A percentile compares a stretch with the other conserved stretches of the same genome.
Evolutionary conservation across 1,140 invertebrate species (phyloP).

Genomic region (Drosophila rufa): DNA sequence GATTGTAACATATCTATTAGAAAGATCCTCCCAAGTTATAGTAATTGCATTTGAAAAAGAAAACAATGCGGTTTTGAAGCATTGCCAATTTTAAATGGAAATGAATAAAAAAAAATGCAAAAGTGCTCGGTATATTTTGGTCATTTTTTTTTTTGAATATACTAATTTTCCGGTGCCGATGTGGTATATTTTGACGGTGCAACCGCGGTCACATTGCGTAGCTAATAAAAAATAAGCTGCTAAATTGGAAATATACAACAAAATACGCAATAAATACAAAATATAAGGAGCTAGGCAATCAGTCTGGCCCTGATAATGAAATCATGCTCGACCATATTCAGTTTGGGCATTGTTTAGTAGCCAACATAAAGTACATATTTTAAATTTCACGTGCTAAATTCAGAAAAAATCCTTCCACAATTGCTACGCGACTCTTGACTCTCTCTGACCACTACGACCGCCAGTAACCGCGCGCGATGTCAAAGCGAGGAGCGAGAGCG

Average conservation of each 20-base stretch:
- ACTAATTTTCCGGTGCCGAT: neutral
- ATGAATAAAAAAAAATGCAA: too few relatives aligned
- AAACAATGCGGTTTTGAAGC: neutral
- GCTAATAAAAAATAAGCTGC: slow-evolving; percentile 38
- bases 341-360: slow-evolving; percentile 50
- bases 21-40: neutral
- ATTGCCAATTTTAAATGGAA: too few relatives aligned
- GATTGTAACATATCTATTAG: neutral
- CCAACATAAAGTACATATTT: slow-evolving; percentile 47
- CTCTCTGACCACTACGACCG: slow-evolving; percentile 11
- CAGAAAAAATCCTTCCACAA: slow-evolving; percentile 33
- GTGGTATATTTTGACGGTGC: neutral
- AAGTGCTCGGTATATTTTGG: neutral
- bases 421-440: slow-evolving; percentile 10
- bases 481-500: slow-evolving; percentile 30
- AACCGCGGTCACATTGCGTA: slow-evolving; percentile 8
- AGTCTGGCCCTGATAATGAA: slow-evolving; percentile 32
- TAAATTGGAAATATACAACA: slow-evolving; percentile 40
- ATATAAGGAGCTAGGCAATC: slow-evolving; percentile 16
- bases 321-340: slow-evolving; percentile 28
- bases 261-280: slow-evolving; percentile 12
- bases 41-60: neutral
- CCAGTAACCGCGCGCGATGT: slow-evolving; percentile 39
- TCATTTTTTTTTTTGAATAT: neutral
- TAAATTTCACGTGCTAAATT: slow-evolving; percentile 80